phyloP scores from a whole-genome alignment of 2,888 invertebrate genomes.

The Tridacna gigas region DNA sequence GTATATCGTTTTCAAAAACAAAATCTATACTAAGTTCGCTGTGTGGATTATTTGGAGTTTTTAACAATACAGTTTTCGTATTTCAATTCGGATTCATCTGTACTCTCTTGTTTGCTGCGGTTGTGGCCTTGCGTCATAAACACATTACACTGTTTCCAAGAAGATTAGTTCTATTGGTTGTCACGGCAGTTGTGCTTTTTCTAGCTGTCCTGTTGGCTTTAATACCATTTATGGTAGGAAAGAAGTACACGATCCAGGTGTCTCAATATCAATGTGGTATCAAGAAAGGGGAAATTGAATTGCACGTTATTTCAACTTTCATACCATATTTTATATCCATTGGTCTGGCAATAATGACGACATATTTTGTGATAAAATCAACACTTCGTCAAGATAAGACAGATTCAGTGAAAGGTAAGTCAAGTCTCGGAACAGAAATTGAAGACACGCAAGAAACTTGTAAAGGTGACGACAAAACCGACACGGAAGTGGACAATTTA shows the following conservation, averaged over 20 bases:
- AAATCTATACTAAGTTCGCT: neutral
- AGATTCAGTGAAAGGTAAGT: no score
- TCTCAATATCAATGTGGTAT: neutral
- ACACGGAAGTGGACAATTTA: no score
- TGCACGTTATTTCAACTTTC: neutral
- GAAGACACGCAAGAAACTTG: no score
- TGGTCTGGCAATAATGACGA: neutral
- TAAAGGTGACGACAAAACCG: no score
- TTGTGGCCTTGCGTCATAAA: neutral
- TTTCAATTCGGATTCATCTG: neutral
- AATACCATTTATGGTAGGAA: neutral
- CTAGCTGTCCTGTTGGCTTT: neutral
- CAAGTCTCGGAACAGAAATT: no score
- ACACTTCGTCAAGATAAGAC: no score
- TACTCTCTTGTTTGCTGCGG: neutral
- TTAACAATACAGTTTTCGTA: slow-evolving; percentile 1
- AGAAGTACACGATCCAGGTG: neutral
- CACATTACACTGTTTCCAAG: neutral
- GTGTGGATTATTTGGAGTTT: neutral
- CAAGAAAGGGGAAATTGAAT: neutral
- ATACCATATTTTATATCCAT: neutral
- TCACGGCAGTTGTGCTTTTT: neutral
- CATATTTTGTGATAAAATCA: neutral
- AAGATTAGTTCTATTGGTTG: neutral
- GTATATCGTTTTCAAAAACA: neutral